A percentile compares a stretch with the other conserved stretches of the same genome.
phyloP scores from a whole-genome alignment of 2,888 invertebrate species.

The Steromphala cineraria region DNA sequence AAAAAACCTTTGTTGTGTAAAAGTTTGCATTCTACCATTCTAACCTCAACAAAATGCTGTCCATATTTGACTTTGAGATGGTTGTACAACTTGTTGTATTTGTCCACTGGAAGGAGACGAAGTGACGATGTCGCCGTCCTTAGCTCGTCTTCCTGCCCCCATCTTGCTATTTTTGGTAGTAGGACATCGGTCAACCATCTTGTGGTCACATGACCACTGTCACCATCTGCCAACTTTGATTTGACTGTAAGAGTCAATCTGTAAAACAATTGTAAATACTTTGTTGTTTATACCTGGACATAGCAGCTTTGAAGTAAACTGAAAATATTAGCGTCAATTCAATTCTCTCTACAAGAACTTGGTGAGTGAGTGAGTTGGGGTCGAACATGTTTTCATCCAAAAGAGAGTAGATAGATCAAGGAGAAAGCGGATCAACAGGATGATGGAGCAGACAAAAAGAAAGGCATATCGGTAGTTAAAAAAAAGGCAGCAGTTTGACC shows the following conservation, averaged over 20 bases:
- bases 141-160: slow-evolving; percentile 63
- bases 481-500: no score
- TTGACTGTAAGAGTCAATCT: no score
- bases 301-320: no score
- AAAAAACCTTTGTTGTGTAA: no score
- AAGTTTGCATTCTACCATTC: neutral
- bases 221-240: neutral
- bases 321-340: no score
- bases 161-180: slow-evolving; percentile 65
- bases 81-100: slow-evolving; percentile 85
- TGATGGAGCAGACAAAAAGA: no score
- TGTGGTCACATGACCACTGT: slow-evolving; percentile 36
- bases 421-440: no score
- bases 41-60: slow-evolving; percentile 82
- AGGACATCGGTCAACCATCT: slow-evolving; percentile 66
- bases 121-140: slow-evolving; percentile 78
- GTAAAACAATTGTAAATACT: neutral
- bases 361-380: no score
- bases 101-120: slow-evolving; percentile 81
- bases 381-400: no score
- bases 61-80: slow-evolving; percentile 87
- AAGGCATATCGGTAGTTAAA: no score
- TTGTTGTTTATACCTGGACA: neutral
- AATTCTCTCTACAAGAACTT: no score
- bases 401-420: no score